Percentiles rank a stretch among this genome's conserved stretches.
Conservation (phyloP, 2,797 vertebrate genomes). For the Cuculus canorus region DNA sequence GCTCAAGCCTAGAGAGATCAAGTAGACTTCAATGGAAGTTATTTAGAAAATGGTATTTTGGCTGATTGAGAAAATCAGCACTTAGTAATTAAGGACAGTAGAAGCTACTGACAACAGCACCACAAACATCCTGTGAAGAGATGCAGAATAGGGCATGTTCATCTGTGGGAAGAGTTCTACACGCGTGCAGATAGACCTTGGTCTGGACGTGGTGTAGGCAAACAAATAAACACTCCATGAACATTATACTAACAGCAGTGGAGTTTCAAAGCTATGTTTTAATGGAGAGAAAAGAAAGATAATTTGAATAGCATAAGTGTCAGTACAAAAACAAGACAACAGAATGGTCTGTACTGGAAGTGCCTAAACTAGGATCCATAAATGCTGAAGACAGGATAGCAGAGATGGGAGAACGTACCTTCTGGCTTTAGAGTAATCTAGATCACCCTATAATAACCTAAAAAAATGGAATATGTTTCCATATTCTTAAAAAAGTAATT, state of each 20-base stretch:
- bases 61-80: not conserved
- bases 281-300: not conserved
- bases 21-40: not conserved
- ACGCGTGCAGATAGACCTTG: not conserved
- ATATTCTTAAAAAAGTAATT: not conserved
- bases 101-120: not conserved
- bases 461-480: not conserved
- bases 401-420: not conserved
- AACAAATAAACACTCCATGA: not conserved
- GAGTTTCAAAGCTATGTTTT: not conserved
- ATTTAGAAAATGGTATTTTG: not conserved
- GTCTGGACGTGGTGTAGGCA: not conserved
- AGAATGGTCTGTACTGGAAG: not conserved
- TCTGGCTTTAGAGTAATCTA: not conserved
- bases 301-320: not conserved
- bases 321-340: not conserved
- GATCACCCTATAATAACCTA: not conserved
- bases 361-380: not conserved
- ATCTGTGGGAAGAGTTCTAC: accelerated
- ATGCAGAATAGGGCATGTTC: not conserved
- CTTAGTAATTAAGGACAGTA: not conserved
- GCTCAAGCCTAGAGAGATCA: not conserved
- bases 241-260: accelerated
- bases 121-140: not conserved
- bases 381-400: not conserved